phyloP scores from a whole-genome alignment of 2,113 vertebrate species.

The Seriola quinqueradiata region DNA sequence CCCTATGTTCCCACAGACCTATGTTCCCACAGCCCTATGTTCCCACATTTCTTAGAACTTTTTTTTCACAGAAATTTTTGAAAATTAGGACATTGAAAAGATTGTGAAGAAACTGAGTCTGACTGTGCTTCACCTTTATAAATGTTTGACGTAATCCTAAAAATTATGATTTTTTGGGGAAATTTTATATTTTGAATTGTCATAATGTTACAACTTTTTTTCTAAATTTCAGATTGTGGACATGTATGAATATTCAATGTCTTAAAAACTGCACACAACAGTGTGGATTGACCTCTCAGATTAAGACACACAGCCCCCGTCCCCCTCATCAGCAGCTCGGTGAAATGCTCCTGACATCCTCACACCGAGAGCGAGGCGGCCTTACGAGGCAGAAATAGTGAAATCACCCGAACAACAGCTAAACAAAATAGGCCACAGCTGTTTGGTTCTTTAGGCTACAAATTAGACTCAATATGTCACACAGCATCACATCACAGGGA shows the following conservation, averaged over 20 bases:
- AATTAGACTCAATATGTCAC: slow-evolving; percentile 92
- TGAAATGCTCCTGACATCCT: slow-evolving; percentile 84
- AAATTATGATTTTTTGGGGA: too few relatives aligned
- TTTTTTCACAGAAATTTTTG: too few relatives aligned
- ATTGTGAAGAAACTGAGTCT: too few relatives aligned
- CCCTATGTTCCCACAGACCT: too few relatives aligned
- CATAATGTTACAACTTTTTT: too few relatives aligned
- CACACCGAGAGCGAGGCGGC: slow-evolving; percentile 84
- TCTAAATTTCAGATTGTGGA: too few relatives aligned
- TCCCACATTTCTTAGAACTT: too few relatives aligned
- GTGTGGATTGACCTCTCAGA: slow-evolving; percentile 52
- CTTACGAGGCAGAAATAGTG: slow-evolving; percentile 87
- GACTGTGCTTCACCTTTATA: too few relatives aligned
- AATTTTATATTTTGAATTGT: too few relatives aligned
- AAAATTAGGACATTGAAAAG: too few relatives aligned
- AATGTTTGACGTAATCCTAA: too few relatives aligned
- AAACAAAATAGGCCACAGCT: slow-evolving; percentile 92
- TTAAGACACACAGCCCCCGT: slow-evolving; percentile 61
- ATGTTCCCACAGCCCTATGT: too few relatives aligned
- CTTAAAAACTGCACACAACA: slow-evolving; percentile 45
- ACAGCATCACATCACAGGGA: slow-evolving; percentile 89
- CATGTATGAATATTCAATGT: slow-evolving; percentile 46
- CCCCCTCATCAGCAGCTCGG: slow-evolving; percentile 69
- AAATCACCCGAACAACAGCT: slow-evolving; percentile 85
- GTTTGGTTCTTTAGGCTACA: slow-evolving; percentile 91